These are phyloP conservation scores for Drosophila subquinaria DNA, from an alignment of 2,888 invertebrate species.

Conservation along the genomic window DNA sequence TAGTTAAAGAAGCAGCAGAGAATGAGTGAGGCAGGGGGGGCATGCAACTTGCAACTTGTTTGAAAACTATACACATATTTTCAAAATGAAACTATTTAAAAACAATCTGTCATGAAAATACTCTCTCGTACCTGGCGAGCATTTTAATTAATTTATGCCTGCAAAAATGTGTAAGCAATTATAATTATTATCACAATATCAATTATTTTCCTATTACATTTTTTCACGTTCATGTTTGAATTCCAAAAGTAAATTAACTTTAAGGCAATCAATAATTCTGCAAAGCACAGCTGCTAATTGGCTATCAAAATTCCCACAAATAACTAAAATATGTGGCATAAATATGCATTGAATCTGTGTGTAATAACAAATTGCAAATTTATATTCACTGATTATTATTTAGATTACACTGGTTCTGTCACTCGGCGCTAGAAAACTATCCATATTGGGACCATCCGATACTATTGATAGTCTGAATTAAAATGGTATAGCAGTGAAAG, in stretches of 20 bases:
- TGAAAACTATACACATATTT: not conserved
- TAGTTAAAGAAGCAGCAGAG: not conserved
- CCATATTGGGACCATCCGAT: too few species aligned
- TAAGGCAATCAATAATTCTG: slow-evolving; percentile 6
- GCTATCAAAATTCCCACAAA: slow-evolving; percentile 9
- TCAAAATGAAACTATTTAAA: slow-evolving; percentile 17
- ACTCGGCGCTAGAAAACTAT: too few species aligned
- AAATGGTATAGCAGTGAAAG: too few species aligned
- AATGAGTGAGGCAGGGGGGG: not conserved
- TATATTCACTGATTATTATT: not conserved
- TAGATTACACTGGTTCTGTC: not conserved
- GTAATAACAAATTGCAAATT: not conserved
- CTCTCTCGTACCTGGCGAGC: not conserved
- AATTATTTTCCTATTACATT: slow-evolving; percentile 20
- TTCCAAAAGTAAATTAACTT: slow-evolving; percentile 8
- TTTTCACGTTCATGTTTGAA: not conserved
- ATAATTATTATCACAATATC: slow-evolving; percentile 6
- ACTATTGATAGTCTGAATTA: too few species aligned
- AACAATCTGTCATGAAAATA: slow-evolving; percentile 18
- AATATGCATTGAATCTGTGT: not conserved
- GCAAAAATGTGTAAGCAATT: slow-evolving; percentile 27
- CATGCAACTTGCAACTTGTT: not conserved
- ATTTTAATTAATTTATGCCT: slow-evolving; percentile 30
- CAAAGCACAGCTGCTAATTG: slow-evolving; percentile 7
- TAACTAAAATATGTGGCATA: not conserved